Percentiles rank a stretch among this genome's conserved stretches.
phyloP scores from a whole-genome alignment of 2,797 vertebrate species.

The Sebastes diploproa region DNA sequence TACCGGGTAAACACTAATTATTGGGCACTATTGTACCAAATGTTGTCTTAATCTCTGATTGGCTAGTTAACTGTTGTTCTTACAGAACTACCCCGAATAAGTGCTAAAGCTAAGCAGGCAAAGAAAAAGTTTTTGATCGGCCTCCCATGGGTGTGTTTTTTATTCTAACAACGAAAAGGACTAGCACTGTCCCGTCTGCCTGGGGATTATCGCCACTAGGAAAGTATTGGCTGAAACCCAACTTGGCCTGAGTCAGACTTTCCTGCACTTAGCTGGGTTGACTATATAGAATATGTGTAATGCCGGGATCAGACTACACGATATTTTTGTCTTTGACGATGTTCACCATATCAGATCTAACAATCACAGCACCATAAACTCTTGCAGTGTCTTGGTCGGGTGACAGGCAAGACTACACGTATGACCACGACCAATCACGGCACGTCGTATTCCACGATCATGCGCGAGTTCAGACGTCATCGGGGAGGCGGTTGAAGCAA shows the following conservation, averaged over 20 bases:
- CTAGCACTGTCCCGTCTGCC: not conserved
- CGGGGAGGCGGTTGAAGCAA: too few relatives aligned
- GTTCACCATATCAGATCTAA: too few relatives aligned
- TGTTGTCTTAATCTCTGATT: not conserved
- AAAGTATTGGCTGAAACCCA: not conserved
- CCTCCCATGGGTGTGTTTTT: not conserved
- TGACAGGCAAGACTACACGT: too few relatives aligned
- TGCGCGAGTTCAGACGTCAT: too few relatives aligned
- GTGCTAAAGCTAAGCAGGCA: not conserved
- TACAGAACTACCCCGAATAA: not conserved
- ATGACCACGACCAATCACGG: too few relatives aligned
- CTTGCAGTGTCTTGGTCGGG: too few relatives aligned
- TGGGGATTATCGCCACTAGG: not conserved
- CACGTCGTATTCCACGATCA: too few relatives aligned
- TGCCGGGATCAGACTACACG: too few relatives aligned
- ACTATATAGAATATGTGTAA: not conserved
- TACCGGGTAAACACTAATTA: too few relatives aligned
- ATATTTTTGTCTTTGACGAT: too few relatives aligned
- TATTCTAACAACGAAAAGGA: not conserved
- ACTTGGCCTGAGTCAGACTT: not conserved
- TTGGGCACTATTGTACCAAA: not conserved
- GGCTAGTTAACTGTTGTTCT: not conserved
- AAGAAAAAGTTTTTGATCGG: not conserved
- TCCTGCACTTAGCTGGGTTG: not conserved
- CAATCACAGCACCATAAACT: too few relatives aligned